These are phyloP conservation scores for Drosophila fulvimacula DNA, from an alignment of 2,888 invertebrate species.

Conservation along the genomic window DNA sequence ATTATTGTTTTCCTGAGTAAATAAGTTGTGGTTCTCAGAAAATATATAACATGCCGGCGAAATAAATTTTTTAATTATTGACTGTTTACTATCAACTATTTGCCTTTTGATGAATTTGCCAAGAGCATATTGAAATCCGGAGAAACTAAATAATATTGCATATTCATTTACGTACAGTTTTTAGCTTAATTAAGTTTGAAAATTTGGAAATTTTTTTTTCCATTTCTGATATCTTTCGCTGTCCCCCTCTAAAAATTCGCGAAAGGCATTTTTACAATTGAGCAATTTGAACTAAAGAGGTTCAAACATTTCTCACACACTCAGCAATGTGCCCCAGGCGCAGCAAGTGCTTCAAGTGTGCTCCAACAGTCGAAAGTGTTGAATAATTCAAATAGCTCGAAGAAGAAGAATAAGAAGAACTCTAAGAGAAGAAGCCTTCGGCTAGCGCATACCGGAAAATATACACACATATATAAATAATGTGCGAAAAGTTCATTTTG, in stretches of 20 bases:
- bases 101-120: neutral
- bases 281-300: constrained; percentile 51
- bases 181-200: constrained; percentile 30
- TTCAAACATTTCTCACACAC: constrained; percentile 55
- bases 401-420: constrained; percentile 8
- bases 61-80: neutral
- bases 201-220: too few species aligned
- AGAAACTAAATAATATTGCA: too few species aligned
- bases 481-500: constrained; percentile 63
- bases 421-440: constrained; percentile 13
- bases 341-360: constrained; percentile 50
- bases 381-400: constrained; percentile 57
- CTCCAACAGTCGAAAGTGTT: constrained; percentile 53
- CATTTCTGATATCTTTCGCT: neutral
- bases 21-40: constrained; percentile 6
- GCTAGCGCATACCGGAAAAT: constrained; percentile 59
- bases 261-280: constrained; percentile 55
- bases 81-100: neutral
- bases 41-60: neutral
- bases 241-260: constrained; percentile 19
- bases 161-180: constrained; percentile 13
- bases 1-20: constrained; percentile 16
- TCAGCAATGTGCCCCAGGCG: constrained; percentile 33
- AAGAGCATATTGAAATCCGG: too few species aligned
- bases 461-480: constrained; percentile 23